Conservation (phyloP, 2,888 invertebrate species). For the Halictus quadricinctus region DNA sequence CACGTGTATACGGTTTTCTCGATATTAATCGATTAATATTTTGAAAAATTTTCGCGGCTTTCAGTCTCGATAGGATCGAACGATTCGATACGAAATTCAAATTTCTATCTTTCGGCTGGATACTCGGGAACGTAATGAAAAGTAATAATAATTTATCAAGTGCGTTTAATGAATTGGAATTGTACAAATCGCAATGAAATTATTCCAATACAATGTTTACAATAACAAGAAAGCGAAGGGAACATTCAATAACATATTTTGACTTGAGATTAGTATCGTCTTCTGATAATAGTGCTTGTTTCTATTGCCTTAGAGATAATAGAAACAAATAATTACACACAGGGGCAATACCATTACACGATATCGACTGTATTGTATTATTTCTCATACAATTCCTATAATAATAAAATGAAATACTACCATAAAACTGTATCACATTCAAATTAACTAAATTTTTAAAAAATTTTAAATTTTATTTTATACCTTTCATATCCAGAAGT, state of each 20-base stretch:
- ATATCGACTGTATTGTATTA: neutral
- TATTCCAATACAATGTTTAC: neutral
- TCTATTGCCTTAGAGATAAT: neutral
- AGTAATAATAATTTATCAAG: neutral
- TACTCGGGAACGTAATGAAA: neutral
- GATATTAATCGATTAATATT: conserved; percentile 6
- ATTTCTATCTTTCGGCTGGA: neutral
- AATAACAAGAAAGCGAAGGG: neutral
- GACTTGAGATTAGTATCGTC: neutral
- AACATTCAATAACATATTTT: neutral
- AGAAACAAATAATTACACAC: neutral
- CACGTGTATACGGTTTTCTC: neutral
- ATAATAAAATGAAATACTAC: neutral
- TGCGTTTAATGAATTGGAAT: neutral
- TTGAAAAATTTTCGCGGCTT: conserved; percentile 10
- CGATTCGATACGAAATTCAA: neutral
- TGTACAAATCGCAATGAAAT: neutral
- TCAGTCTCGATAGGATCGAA: neutral
- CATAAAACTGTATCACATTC: neutral
- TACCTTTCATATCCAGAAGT: neutral
- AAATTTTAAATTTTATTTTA: neutral
- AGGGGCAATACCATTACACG: neutral
- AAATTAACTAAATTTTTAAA: neutral
- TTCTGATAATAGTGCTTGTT: neutral
- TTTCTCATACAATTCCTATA: neutral